Evolutionary conservation across 1,140 invertebrate genomes (phyloP).

Genomic region (Brachystomella parvula): DNA sequence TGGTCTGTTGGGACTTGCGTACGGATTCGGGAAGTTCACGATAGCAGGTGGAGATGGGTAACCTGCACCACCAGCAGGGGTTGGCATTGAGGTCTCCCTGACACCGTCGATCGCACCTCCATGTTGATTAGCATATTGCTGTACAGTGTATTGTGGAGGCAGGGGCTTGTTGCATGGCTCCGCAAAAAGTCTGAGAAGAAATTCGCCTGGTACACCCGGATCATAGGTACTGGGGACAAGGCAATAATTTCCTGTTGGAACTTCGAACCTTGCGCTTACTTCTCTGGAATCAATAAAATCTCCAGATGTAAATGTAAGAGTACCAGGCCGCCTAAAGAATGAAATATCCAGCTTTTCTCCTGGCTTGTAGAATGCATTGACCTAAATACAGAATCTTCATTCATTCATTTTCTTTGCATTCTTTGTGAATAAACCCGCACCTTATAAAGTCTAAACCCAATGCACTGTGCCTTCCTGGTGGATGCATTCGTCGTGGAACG

Average conservation of each 20-base stretch:
- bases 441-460: neutral
- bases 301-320: neutral
- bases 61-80: neutral
- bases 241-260: constrained; percentile 86
- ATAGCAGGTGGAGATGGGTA: neutral
- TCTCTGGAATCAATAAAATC: constrained; percentile 94
- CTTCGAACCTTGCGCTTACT: constrained; percentile 82
- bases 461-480: neutral
- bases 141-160: neutral
- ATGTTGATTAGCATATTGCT: neutral
- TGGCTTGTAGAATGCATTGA: neutral
- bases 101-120: neutral
- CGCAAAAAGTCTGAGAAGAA: constrained; percentile 88
- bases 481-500: neutral
- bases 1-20: neutral
- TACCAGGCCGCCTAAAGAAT: neutral
- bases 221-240: constrained; percentile 99
- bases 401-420: neutral
- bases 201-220: constrained; percentile 90
- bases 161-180: constrained; percentile 67
- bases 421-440: neutral
- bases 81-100: neutral
- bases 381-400: neutral
- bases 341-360: neutral
- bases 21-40: neutral